Conservation (phyloP, 2,888 invertebrate genomes). For the Cloeon dipterum region DNA sequence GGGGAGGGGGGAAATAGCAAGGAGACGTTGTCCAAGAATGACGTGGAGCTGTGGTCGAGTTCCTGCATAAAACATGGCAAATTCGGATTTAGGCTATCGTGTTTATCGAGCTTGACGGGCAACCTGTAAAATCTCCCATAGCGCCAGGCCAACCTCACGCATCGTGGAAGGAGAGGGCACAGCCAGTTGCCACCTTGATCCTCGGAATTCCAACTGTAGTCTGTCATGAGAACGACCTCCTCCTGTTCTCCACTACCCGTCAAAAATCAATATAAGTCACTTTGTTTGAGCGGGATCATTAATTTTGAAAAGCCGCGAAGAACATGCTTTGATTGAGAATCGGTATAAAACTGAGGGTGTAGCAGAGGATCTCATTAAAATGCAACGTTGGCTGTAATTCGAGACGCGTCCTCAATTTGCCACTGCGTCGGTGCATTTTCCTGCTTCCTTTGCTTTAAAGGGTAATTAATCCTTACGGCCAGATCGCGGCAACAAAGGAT, state of each 20-base stretch:
- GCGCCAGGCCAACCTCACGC: slow-evolving; percentile 28
- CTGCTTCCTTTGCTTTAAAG: too few species aligned
- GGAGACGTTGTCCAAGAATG: slow-evolving; percentile 19
- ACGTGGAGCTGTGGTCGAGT: slow-evolving; percentile 17
- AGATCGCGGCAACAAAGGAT: too few species aligned
- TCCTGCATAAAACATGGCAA: too few species aligned
- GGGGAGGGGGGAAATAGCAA: slow-evolving; percentile 9
- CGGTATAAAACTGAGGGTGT: too few species aligned
- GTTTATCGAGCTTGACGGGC: too few species aligned
- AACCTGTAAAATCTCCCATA: slow-evolving; percentile 31
- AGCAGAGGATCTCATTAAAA: neutral
- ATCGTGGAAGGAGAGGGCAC: slow-evolving; percentile 30
- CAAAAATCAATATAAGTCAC: too few species aligned
- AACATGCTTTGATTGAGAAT: neutral
- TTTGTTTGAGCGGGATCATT: too few species aligned
- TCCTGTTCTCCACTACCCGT: slow-evolving; percentile 35
- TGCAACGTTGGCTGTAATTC: too few species aligned
- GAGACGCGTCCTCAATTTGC: too few species aligned
- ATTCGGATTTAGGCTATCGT: too few species aligned
- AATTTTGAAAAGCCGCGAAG: neutral
- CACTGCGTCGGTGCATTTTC: too few species aligned
- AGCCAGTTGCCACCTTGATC: slow-evolving; percentile 29
- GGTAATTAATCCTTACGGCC: too few species aligned
- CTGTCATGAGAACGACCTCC: slow-evolving; percentile 33
- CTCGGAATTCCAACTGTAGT: slow-evolving; percentile 32